Conservation (phyloP, 64 coral and sea anemone species). For the Dendrophyllia cribrosa region DNA sequence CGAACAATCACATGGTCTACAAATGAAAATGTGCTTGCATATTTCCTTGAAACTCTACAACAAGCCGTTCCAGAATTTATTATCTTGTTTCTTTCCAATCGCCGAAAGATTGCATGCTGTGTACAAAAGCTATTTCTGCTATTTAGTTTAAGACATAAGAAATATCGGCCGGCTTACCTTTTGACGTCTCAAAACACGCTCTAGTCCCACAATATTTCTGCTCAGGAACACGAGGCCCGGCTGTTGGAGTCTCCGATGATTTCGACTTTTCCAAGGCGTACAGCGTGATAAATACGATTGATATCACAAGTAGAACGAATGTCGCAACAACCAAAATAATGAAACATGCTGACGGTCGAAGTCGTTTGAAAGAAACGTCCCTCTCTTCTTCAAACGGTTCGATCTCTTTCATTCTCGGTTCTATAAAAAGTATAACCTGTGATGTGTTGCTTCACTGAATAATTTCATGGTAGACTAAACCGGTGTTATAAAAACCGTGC, state of each 20-base stretch:
- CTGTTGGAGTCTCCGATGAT: background rate
- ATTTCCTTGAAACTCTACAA: too few relatives aligned
- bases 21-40: too few relatives aligned
- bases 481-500: too few relatives aligned
- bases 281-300: constrained; percentile 40
- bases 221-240: background rate
- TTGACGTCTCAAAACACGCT: background rate
- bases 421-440: too few relatives aligned
- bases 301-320: constrained; percentile 21
- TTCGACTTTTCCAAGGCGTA: constrained; percentile 32
- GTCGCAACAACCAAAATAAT: background rate
- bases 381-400: background rate
- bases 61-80: too few relatives aligned
- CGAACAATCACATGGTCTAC: too few relatives aligned
- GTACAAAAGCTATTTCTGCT: too few relatives aligned
- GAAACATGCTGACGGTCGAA: background rate
- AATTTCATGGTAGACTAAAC: too few relatives aligned
- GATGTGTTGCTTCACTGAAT: too few relatives aligned
- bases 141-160: too few relatives aligned
- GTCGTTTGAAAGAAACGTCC: background rate
- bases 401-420: background rate
- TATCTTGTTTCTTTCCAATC: too few relatives aligned
- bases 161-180: background rate
- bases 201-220: constrained; percentile 37
- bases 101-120: too few relatives aligned